Percentiles rank a stretch among this genome's conserved stretches.
These are phyloP conservation scores for Amniataba percoides DNA, from an alignment of 2,797 vertebrate genomes.

Conservation along the genomic window DNA sequence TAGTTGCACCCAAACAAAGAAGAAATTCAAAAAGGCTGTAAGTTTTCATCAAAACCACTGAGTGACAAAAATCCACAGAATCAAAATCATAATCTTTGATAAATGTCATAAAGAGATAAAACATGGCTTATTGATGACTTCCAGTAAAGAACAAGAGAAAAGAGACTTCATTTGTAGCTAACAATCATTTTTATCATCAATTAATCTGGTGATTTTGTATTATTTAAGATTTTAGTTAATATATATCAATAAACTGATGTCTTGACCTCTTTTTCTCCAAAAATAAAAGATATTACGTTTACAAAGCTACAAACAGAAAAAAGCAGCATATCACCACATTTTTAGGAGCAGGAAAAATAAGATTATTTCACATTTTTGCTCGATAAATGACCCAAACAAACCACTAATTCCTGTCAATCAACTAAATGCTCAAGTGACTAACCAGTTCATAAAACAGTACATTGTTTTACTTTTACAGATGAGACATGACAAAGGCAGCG, in stretches of 20 bases:
- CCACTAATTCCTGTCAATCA: background rate
- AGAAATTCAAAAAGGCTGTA: background rate
- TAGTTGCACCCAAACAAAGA: background rate
- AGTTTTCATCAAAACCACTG: background rate
- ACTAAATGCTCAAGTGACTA: background rate
- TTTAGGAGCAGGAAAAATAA: background rate
- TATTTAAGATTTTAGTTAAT: background rate
- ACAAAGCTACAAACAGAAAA: background rate
- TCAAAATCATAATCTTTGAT: no score
- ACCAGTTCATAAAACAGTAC: background rate
- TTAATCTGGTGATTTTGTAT: background rate
- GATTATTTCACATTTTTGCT: background rate
- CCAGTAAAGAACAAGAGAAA: background rate
- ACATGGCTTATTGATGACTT: no score
- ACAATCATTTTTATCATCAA: background rate
- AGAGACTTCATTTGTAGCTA: background rate
- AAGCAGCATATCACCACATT: background rate
- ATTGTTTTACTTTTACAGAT: background rate
- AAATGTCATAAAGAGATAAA: no score
- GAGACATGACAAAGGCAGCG: background rate
- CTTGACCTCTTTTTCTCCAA: background rate
- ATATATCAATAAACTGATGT: background rate
- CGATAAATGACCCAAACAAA: background rate
- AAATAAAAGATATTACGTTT: background rate
- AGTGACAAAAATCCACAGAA: no score